Conservation (phyloP, 2,113 vertebrate species). For the Neodon shergylaensis region DNA sequence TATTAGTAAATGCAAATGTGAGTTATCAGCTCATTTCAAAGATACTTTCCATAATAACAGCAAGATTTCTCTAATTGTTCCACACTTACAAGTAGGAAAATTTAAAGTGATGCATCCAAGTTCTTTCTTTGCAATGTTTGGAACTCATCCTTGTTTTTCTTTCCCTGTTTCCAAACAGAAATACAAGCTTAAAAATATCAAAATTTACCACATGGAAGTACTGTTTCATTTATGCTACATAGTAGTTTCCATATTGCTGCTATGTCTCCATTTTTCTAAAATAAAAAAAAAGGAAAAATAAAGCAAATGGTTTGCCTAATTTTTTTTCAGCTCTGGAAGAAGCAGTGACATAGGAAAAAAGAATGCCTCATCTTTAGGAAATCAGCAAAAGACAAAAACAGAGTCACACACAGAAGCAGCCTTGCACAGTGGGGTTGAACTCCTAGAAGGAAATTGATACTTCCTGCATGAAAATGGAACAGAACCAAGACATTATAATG, state of each 20-base stretch:
- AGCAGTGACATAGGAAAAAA: not conserved
- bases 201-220: constrained; percentile 40
- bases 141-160: not conserved
- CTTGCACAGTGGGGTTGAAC: not conserved
- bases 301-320: not conserved
- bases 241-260: not conserved
- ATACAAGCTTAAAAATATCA: constrained; percentile 32
- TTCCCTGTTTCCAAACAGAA: constrained; percentile 4
- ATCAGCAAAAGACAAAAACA: constrained; percentile 48
- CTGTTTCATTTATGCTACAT: not conserved
- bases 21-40: not conserved
- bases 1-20: not conserved
- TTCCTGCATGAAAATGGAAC: constrained; percentile 50
- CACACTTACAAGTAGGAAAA: not conserved
- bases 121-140: constrained; percentile 1
- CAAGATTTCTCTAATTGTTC: not conserved
- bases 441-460: constrained; percentile 49
- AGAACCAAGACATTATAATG: constrained; percentile 59
- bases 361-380: not conserved
- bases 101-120: constrained; percentile 15
- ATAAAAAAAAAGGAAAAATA: not conserved
- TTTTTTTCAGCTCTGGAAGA: constrained; percentile 12
- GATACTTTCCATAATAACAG: not conserved
- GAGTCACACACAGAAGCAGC: constrained; percentile 39
- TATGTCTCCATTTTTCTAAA: not conserved